Evolutionary conservation across 53 echinoderm and acorn worm species (phyloP).

Genomic region (Mesocentrotus franciscanus): DNA sequence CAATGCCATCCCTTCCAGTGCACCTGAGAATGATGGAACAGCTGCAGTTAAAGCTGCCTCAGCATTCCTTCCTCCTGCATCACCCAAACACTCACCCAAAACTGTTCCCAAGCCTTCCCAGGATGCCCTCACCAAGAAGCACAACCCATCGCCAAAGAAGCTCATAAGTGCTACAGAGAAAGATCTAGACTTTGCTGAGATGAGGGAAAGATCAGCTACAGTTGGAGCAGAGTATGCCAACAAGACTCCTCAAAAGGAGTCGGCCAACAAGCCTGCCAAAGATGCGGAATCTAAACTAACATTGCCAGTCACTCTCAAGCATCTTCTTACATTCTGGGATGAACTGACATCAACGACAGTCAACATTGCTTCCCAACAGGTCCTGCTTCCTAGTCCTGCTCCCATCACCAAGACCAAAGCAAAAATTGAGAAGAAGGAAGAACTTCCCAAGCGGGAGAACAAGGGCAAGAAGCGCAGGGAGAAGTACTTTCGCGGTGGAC

Average conservation of each 20-base stretch:
- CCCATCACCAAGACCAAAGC: constrained; percentile 92
- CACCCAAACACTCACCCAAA: constrained; percentile 80
- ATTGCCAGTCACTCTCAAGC: constrained; percentile 87
- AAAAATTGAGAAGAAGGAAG: constrained; percentile 81
- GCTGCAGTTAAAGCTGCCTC: constrained; percentile 72
- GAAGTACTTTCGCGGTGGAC: constrained; percentile 88
- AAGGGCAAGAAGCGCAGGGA: constrained; percentile 95
- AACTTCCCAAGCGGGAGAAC: constrained; percentile 65
- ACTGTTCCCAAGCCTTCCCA: constrained; percentile 66
- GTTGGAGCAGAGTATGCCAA: constrained; percentile 77
- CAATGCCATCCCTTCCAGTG: constrained; percentile 26
- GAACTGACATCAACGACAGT: constrained; percentile 88
- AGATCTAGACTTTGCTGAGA: constrained; percentile 67
- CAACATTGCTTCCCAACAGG: constrained; percentile 90
- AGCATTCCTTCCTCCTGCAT: constrained; percentile 65
- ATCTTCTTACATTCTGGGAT: constrained; percentile 94
- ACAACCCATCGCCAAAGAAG: constrained; percentile 38
- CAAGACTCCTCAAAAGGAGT: constrained; percentile 67
- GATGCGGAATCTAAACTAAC: constrained; percentile 70
- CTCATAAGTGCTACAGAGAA: background rate
- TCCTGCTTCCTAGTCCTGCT: constrained; percentile 92
- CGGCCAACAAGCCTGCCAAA: background rate
- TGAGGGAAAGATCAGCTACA: constrained; percentile 84
- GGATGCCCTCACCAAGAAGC: constrained; percentile 42
- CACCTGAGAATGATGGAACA: constrained; percentile 56